Conservation (phyloP, 2,797 vertebrate genomes). For the Darevskia mixta region DNA sequence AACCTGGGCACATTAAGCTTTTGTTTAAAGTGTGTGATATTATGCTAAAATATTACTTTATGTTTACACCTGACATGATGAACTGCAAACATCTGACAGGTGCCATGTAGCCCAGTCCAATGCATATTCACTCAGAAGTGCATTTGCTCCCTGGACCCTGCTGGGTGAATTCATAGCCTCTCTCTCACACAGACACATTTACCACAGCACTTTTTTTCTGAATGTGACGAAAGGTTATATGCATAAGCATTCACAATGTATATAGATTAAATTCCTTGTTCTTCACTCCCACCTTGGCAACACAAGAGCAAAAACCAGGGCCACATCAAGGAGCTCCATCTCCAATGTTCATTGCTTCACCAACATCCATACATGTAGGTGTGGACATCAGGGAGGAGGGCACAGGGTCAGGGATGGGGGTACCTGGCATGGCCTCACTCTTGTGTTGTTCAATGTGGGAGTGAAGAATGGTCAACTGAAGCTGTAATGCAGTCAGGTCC, state of each 20-base stretch:
- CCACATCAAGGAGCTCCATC: too few relatives aligned
- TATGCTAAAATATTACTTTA: conserved; percentile 6
- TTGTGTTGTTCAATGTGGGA: too few relatives aligned
- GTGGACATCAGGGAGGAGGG: too few relatives aligned
- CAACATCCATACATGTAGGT: too few relatives aligned
- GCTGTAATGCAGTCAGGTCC: too few relatives aligned
- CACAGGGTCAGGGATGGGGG: too few relatives aligned
- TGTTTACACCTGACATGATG: neutral
- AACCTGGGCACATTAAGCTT: neutral
- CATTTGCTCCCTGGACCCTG: neutral
- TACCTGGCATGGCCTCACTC: too few relatives aligned
- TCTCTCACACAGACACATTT: neutral
- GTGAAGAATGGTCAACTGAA: too few relatives aligned
- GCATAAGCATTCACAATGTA: neutral
- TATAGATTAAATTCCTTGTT: neutral
- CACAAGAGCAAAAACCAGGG: too few relatives aligned
- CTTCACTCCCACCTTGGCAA: too few relatives aligned
- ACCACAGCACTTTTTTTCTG: neutral
- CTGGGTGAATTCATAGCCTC: neutral
- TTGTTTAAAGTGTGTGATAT: conserved; percentile 1
- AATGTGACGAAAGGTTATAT: neutral
- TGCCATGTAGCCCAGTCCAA: neutral
- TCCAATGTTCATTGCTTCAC: too few relatives aligned
- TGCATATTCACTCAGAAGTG: neutral
- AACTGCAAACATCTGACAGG: neutral